Evolutionary conservation across 2,113 vertebrate species (phyloP).

Genomic region (Scolopax mira): DNA sequence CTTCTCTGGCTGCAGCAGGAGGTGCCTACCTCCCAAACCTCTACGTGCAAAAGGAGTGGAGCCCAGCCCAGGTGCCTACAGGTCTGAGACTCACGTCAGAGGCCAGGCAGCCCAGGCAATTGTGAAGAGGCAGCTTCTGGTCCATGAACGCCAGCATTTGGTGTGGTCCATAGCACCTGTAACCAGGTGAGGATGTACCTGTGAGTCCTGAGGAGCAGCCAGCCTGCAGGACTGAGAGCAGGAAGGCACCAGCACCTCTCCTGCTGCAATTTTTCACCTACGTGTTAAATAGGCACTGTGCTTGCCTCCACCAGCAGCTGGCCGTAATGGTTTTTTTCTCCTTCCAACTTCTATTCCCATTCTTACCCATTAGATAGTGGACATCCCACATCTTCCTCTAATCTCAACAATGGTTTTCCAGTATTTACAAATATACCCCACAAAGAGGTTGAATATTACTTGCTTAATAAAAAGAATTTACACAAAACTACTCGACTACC

Average conservation of each 20-base stretch:
- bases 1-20: not conserved
- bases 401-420: not conserved
- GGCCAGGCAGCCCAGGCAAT: not conserved
- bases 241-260: not conserved
- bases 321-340: not conserved
- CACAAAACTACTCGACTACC: not conserved
- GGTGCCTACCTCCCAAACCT: not conserved
- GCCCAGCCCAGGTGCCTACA: not conserved
- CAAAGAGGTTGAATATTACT: not conserved
- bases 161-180: no score
- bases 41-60: not conserved
- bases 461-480: not conserved
- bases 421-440: not conserved
- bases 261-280: not conserved
- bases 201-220: not conserved
- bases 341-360: not conserved
- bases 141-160: fast-evolving
- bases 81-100: not conserved
- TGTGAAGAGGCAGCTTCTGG: not conserved
- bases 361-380: not conserved
- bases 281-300: not conserved
- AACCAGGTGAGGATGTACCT: fast-evolving
- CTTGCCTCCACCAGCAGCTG: not conserved
- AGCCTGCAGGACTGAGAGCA: not conserved
- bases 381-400: not conserved